Percentiles rank a stretch among this genome's conserved stretches.
Evolutionary conservation across 2,797 vertebrate species (phyloP).

Genomic region (Rhinogobio ventralis): DNA sequence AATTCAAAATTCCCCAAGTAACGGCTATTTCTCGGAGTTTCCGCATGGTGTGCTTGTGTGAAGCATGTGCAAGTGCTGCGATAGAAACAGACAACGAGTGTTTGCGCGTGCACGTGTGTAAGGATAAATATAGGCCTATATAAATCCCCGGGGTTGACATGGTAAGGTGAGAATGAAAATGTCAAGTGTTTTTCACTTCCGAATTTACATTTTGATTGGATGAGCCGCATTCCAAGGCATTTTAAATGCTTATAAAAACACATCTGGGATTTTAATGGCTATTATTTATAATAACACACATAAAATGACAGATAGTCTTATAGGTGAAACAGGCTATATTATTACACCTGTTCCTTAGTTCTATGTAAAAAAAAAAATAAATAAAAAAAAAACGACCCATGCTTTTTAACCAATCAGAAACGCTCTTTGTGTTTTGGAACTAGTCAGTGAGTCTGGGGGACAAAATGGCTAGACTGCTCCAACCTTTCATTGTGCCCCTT

Average conservation of each 20-base stretch:
- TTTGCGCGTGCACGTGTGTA: not conserved
- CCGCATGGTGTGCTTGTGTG: not conserved
- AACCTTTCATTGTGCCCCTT: not conserved
- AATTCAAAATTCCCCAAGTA: conserved; percentile 55
- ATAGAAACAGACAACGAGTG: not conserved
- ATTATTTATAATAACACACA: not conserved
- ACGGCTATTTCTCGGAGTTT: conserved; percentile 33
- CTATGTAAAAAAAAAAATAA: not conserved
- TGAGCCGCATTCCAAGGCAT: not conserved
- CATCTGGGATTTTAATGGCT: not conserved
- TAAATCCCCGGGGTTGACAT: not conserved
- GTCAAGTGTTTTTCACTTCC: not conserved
- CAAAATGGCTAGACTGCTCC: no score
- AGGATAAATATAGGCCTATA: not conserved
- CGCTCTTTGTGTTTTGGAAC: not conserved
- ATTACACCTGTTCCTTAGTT: not conserved
- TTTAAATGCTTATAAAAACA: not conserved
- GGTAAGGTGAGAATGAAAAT: not conserved
- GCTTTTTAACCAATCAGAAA: not conserved
- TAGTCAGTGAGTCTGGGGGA: no score
- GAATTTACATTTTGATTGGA: not conserved
- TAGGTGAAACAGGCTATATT: not conserved
- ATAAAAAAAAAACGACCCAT: not conserved
- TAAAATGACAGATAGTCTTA: not conserved
- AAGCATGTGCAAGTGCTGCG: not conserved